These are phyloP conservation scores for Dryadula phaetusa DNA, from an alignment of 2,888 invertebrate species.

Conservation along the genomic window DNA sequence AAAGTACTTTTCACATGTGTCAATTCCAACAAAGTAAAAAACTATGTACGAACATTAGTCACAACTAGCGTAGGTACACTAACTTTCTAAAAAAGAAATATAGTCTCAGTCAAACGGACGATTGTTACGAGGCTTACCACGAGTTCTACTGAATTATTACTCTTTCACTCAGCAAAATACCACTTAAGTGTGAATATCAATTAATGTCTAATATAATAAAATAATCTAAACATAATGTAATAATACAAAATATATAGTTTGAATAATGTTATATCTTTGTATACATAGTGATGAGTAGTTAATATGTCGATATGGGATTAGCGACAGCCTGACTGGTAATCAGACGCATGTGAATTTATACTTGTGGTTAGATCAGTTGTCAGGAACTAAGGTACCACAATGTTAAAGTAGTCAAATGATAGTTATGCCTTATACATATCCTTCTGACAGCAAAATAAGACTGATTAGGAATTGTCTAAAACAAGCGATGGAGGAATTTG, in stretches of 20 bases:
- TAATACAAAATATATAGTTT: too few relatives aligned
- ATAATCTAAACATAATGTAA: too few relatives aligned
- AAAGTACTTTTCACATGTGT: constrained; percentile 18
- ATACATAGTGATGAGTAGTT: too few relatives aligned
- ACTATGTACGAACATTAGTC: constrained; percentile 31
- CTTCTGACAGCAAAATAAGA: neutral
- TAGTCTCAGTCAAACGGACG: constrained; percentile 31
- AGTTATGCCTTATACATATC: neutral
- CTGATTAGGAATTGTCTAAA: neutral
- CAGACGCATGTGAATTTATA: neutral
- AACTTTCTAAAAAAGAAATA: constrained; percentile 30
- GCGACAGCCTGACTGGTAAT: neutral
- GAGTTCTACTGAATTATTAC: constrained; percentile 21
- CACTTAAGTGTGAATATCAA: neutral
- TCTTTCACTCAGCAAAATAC: neutral
- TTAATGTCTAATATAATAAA: too few relatives aligned
- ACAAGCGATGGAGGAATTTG: too few relatives aligned
- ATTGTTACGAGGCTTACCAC: constrained; percentile 34
- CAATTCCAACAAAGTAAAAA: constrained; percentile 24
- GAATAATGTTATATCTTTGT: too few relatives aligned
- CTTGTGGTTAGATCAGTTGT: constrained; percentile 6
- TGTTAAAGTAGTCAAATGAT: constrained; percentile 10
- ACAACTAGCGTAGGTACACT: constrained; percentile 31
- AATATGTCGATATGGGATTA: neutral
- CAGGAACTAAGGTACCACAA: neutral